Evolutionary conservation across 2,797 vertebrate genomes (phyloP).

Genomic region (Xenops minutus): DNA sequence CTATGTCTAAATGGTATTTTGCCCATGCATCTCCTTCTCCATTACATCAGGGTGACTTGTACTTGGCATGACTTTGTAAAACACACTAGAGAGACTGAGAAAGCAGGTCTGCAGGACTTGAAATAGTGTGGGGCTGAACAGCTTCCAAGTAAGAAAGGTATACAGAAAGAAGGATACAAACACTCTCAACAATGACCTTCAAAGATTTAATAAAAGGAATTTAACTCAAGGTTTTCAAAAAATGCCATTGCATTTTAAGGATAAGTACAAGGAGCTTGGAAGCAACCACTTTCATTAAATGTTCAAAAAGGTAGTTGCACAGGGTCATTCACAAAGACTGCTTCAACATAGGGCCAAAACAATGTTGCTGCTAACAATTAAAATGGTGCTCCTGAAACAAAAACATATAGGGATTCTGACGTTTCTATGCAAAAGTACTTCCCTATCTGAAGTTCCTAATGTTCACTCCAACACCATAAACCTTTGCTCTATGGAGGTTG

Average conservation of each 20-base stretch:
- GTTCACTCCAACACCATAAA: neutral
- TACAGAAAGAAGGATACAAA: neutral
- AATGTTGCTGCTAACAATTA: neutral
- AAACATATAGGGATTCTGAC: neutral
- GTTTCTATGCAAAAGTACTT: neutral
- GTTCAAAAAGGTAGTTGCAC: accelerated
- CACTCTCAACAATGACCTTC: neutral
- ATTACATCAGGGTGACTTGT: neutral
- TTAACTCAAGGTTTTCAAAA: neutral
- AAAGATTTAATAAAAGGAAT: neutral
- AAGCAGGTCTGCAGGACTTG: neutral
- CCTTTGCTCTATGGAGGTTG: neutral
- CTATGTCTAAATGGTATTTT: neutral
- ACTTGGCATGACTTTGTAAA: neutral
- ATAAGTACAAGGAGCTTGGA: neutral
- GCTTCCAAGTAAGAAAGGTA: neutral
- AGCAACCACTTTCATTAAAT: neutral
- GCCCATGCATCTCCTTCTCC: neutral
- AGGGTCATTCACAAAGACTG: neutral
- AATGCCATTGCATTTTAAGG: neutral
- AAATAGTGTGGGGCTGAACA: neutral
- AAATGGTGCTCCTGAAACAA: neutral
- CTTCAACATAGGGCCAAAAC: neutral
- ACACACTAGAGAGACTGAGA: neutral
- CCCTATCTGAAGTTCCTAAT: neutral